Conservation (phyloP, 2,888 invertebrate species). For the Apamea monoglypha region DNA sequence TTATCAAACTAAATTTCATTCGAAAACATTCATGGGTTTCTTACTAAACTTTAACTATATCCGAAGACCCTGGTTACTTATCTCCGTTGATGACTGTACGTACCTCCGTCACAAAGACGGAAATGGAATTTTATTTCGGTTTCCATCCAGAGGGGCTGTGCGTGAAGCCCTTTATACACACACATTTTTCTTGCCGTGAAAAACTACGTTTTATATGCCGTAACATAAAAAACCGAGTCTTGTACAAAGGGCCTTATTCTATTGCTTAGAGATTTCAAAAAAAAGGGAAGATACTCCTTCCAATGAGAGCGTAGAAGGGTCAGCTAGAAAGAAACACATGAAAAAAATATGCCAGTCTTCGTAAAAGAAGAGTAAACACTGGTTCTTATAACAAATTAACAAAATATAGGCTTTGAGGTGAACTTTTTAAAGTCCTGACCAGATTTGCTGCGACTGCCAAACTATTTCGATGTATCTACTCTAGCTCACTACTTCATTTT, state of each 20-base stretch:
- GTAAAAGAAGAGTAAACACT: constrained; percentile 20
- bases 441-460: constrained; percentile 40
- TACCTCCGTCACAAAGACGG: background rate
- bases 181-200: background rate
- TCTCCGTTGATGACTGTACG: no score
- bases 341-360: background rate
- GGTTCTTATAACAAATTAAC: constrained; percentile 59
- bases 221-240: background rate
- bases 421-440: constrained; percentile 44
- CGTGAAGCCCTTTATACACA: background rate
- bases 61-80: no score
- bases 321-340: background rate
- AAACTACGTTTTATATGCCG: background rate
- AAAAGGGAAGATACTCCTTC: background rate
- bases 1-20: no score
- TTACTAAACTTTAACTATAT: no score
- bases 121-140: background rate
- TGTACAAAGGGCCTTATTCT: background rate
- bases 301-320: background rate
- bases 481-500: constrained; percentile 10
- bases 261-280: background rate
- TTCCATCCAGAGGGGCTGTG: no score
- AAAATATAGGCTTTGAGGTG: constrained; percentile 34
- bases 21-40: no score
- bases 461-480: constrained; percentile 38